Conservation (phyloP, 92 coral and sea anemone species). For the Zoanthus sansibaricus region DNA sequence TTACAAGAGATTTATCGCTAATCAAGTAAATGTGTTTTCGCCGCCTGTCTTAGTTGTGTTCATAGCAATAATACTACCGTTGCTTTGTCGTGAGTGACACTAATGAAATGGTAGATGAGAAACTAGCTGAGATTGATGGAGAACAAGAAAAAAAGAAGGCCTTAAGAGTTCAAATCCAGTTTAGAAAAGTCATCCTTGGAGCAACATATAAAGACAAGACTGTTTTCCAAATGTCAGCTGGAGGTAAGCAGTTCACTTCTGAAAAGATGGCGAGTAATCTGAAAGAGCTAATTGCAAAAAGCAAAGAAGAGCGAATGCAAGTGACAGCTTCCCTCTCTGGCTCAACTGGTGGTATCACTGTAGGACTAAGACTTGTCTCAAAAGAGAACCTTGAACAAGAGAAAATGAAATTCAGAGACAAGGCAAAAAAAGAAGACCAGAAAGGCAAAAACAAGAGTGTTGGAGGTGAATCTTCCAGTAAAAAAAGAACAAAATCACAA, state of each 20-base stretch:
- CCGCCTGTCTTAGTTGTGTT: too few relatives aligned
- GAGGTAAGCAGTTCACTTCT: neutral
- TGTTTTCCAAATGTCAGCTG: conserved; percentile 26
- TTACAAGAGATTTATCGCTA: too few relatives aligned
- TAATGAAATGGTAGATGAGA: neutral
- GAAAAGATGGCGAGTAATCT: conserved; percentile 18
- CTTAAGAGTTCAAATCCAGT: conserved; percentile 21
- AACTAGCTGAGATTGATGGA: neutral
- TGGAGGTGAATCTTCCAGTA: conserved; percentile 13
- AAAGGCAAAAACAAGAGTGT: conserved; percentile 22
- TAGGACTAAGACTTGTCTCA: conserved; percentile 24
- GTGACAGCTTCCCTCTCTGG: neutral
- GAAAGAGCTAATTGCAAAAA: neutral
- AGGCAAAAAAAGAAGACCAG: conserved; percentile 33
- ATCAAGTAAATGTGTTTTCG: too few relatives aligned
- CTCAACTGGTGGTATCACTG: conserved; percentile 6
- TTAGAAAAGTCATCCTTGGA: conserved; percentile 38
- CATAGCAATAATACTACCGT: too few relatives aligned
- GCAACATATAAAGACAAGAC: conserved; percentile 44
- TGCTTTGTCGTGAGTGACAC: too few relatives aligned
- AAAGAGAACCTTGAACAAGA: conserved; percentile 32
- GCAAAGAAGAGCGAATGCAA: conserved; percentile 25
- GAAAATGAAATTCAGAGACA: conserved; percentile 13
- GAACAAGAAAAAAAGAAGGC: conserved; percentile 13
- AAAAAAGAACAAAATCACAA: neutral